Base-by-base conservation (phyloP, 2,888 invertebrate genomes). In the Lasius platythorax region DNA sequence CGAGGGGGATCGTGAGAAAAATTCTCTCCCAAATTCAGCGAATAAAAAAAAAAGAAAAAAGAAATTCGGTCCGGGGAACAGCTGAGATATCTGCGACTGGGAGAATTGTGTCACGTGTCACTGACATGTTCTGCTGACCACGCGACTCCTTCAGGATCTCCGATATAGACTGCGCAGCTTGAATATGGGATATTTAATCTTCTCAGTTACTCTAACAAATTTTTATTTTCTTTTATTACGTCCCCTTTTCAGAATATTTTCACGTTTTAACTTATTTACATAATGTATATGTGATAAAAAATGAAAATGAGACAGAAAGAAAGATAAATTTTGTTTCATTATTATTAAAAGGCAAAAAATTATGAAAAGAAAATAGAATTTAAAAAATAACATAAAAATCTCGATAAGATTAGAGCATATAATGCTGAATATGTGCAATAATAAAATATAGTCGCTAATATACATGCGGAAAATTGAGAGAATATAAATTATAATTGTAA, bases 81-180 rank as follows among this genome's bases (percentile, higher is more conserved):
- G 43, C 53, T 33, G 15, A 15, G 53, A 72, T 43, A 76, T 37
- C 37, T 73, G 11, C 23, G 43, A 58, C 9, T 18, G 58, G 58
- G 43, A 18, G n/a, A 33, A 33, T 18, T 53, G 28, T 70, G 46
- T 72, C 58, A 46, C 56, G 40, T 68, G 78, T 78, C 70, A 40
- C 79, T 61, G 46, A 33, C 72, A 61, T 37, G 58, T 72, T 73
- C 58, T 23, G 79, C 74, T 73, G 79, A 79, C 79, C 33, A 73
- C 33, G 74, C 61, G 33, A 33, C 12, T 73, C 30, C 61, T 1
- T n/a, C 12, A 18, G 33, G 30, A 68, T 43, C 9, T 70, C 40
- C 43, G 9, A 58, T n/a, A 9, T 30, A 40, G 12, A 43, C 5
- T 8, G 33, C 74, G 33, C 33, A 28, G 37, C 43, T 72, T 53